Conservation (phyloP, 2,888 invertebrate species). For the Nephrotoma flavescens region DNA sequence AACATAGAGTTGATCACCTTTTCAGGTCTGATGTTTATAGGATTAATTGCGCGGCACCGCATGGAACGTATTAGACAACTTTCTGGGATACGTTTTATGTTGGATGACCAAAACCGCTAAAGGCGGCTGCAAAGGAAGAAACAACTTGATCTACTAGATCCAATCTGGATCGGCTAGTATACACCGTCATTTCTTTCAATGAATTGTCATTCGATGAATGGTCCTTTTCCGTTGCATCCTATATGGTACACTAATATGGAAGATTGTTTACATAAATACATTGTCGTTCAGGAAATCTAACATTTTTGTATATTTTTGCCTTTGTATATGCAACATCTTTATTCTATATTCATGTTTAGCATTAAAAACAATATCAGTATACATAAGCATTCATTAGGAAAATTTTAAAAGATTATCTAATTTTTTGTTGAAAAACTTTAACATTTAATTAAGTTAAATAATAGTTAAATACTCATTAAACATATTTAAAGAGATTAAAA, state of each 20-base stretch:
- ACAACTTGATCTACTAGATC: no score
- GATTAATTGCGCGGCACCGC: no score
- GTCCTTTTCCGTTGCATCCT: not conserved
- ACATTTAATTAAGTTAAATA: not conserved
- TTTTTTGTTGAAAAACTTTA: not conserved
- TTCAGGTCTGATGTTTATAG: no score
- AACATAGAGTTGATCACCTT: no score
- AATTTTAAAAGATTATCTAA: not conserved
- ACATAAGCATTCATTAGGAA: not conserved
- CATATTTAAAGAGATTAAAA: not conserved
- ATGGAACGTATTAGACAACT: no score
- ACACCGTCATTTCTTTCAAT: no score
- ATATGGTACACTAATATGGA: not conserved
- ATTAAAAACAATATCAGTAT: not conserved
- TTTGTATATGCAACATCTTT: no score
- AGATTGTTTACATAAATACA: not conserved
- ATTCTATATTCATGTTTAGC: not conserved
- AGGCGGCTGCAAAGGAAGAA: no score
- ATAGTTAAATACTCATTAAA: not conserved
- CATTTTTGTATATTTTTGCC: not conserved
- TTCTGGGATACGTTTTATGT: no score
- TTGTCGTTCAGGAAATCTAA: not conserved
- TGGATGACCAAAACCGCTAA: no score
- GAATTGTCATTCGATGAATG: not conserved
- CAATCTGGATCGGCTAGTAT: no score